phyloP scores from a whole-genome alignment of 2,113 vertebrate genomes.

The Pipa parva region DNA sequence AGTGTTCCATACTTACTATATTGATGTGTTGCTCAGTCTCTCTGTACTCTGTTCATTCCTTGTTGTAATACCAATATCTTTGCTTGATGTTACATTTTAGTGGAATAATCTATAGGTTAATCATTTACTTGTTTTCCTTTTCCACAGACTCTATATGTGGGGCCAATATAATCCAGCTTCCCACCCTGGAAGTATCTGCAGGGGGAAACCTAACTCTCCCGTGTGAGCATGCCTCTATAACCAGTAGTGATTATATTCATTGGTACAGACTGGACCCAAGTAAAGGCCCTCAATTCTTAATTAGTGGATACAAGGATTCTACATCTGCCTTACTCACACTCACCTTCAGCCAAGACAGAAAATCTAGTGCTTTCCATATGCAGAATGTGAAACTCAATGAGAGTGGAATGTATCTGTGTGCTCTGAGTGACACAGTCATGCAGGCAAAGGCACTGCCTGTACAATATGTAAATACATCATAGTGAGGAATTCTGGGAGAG shows the following conservation, averaged over 20 bases:
- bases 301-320: not conserved
- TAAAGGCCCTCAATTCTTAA: not conserved
- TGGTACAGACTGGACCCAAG: conserved; percentile 17
- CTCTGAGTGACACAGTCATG: conserved; percentile 23
- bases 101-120: too few relatives aligned
- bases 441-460: too few relatives aligned
- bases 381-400: not conserved
- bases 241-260: not conserved
- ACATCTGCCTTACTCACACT: too few relatives aligned
- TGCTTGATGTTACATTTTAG: too few relatives aligned
- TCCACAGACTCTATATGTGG: conserved; percentile 1
- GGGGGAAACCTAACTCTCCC: conserved; percentile 4
- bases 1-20: too few relatives aligned
- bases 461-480: too few relatives aligned
- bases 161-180: not conserved
- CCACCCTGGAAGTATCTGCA: not conserved
- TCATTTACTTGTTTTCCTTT: not conserved
- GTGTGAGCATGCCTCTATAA: not conserved
- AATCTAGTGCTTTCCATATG: conserved; percentile 6
- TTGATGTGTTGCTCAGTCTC: too few relatives aligned
- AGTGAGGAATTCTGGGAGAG: too few relatives aligned
- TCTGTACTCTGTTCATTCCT: too few relatives aligned
- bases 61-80: too few relatives aligned
- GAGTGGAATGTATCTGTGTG: conserved; percentile 14
- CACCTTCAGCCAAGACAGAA: not conserved